Base-by-base conservation (phyloP, 1,140 invertebrate species). In the Zaprionus kolodkinae region DNA sequence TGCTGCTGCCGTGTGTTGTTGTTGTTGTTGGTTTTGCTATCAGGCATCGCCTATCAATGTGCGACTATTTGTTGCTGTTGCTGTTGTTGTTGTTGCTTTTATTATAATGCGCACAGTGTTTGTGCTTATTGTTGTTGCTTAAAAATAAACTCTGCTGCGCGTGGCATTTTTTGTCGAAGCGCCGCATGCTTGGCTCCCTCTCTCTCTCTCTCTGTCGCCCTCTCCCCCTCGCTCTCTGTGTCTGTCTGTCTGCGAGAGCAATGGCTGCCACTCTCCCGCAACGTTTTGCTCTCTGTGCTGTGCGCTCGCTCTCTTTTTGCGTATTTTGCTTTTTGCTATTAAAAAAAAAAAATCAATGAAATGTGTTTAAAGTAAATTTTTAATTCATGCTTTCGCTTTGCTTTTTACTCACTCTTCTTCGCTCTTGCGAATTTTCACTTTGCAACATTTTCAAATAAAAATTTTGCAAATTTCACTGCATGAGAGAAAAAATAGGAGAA, bases 121-220 rank as follows among this genome's bases (percentile, higher is more conserved):
- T 66, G 36, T 72, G 52, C 40, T 76, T 59, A 64, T 89, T 89
- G 85, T 88, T 89, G 81, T 90, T 89, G 78, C 72, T 85, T 89
- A 81, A 89, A 89, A 89, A 89, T 89, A 89, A 89, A 85, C 81
- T 85, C 56, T 74, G 52, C 76, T 90, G 85, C 85, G 85, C 86
- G 85, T 89, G 85, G 75, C 85, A 81, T 74, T 88, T 87, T 84
- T 79, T 71, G 62, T 72, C 54, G 35, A 61, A 66, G 55, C 60
- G 62, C 55, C 61, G 55, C 69, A 65, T 65, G 38, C n/a, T 52
- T 59, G 13, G 33, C 62, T 64, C 71, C 57, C 63, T 63, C 50
- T 10, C 55, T 50, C 59, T 52, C 33, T 59, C 48, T 11, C 25
- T 55, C 13, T 36, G 33, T 33, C 40, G 52, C 3, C 33, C 38